phyloP scores from a whole-genome alignment of 1,140 invertebrate species.

The Oedothorax gibbosus region DNA sequence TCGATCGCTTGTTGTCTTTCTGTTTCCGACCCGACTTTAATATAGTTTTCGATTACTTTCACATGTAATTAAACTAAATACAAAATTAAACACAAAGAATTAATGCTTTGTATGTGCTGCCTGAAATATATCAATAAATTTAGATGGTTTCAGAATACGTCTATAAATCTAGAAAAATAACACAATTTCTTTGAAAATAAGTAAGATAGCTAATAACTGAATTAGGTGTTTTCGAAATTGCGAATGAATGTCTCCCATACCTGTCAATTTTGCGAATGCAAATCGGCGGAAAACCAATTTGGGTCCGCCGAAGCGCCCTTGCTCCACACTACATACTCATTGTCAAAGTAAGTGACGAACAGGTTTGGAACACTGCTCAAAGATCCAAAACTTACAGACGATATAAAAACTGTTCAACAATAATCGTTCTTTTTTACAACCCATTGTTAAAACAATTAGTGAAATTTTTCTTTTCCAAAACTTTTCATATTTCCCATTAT shows the following conservation, averaged over 20 bases:
- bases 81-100: neutral
- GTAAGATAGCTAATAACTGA: neutral
- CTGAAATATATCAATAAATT: neutral
- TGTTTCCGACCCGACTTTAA: conserved; percentile 1
- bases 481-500: too few species aligned
- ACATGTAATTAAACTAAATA: neutral
- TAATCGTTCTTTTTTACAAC: too few species aligned
- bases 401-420: too few species aligned
- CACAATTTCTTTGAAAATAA: conserved; percentile 6
- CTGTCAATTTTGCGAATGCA: conserved; percentile 58
- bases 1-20: conserved; percentile 5
- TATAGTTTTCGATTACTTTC: conserved; percentile 1
- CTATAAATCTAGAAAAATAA: neutral
- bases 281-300: conserved; percentile 57
- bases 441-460: too few species aligned
- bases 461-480: too few species aligned
- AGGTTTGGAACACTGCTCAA: too few species aligned
- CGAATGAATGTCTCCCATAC: conserved; percentile 57
- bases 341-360: conserved; percentile 41
- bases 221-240: conserved; percentile 60
- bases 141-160: neutral
- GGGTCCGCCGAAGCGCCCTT: conserved; percentile 54
- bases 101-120: neutral
- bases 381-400: too few species aligned
- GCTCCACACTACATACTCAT: conserved; percentile 50